These are phyloP conservation scores for Tupaia tana DNA, from an alignment of 2,113 vertebrate genomes.

Conservation along the genomic window DNA sequence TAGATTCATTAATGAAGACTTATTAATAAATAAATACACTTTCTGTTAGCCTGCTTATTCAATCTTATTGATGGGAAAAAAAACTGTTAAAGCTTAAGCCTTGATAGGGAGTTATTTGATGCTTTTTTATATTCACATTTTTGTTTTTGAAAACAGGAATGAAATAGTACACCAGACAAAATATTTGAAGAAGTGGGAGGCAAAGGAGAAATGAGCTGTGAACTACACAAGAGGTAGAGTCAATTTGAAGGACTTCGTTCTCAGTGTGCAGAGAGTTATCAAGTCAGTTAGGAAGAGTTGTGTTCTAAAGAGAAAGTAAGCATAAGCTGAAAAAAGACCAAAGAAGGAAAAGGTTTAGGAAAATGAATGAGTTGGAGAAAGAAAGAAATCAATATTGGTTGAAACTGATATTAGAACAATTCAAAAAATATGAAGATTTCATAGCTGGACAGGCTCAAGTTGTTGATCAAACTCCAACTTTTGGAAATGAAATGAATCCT, in stretches of 20 bases:
- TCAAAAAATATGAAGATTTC: conserved; percentile 8
- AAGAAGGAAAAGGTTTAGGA: background rate
- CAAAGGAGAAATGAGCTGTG: background rate
- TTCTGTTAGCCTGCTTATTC: background rate
- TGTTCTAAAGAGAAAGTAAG: background rate
- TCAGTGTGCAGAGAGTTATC: background rate
- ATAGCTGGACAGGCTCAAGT: background rate
- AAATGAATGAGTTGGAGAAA: background rate
- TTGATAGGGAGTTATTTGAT: background rate
- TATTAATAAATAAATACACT: background rate
- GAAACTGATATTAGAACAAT: background rate
- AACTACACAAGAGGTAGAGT: background rate
- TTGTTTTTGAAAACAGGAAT: conserved; percentile 33
- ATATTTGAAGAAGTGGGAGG: background rate
- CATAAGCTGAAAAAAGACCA: background rate
- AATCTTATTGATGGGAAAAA: conserved; percentile 1
- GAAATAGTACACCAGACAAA: background rate
- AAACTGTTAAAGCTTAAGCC: background rate
- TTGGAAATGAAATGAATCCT: background rate
- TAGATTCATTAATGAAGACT: background rate
- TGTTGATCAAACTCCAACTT: background rate
- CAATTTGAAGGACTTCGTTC: background rate
- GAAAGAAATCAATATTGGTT: background rate
- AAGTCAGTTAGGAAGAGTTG: background rate
- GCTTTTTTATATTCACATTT: conserved; percentile 14